Base-by-base conservation (phyloP, 1,140 invertebrate genomes). In the Pogonognathellus flavescens region DNA sequence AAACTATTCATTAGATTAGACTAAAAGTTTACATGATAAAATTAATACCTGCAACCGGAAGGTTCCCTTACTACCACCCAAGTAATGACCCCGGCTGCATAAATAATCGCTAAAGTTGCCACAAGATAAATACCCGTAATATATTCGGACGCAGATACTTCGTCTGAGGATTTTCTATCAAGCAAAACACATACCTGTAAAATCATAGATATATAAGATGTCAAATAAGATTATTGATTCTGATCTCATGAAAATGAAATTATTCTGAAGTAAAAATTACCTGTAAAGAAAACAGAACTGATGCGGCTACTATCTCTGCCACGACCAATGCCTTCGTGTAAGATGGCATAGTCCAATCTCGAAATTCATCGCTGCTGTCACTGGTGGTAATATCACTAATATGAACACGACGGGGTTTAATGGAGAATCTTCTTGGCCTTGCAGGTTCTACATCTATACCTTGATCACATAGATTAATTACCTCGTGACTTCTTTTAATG, bases 281-380 rank as follows among this genome's bases (percentile, higher is more conserved):
- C 53, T 57, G 2, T 9, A 57, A 57, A 57, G 53, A 13, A 10
- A 57, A 13, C 11, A 57, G 14, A 76, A 76, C 25, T 18, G 70
- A 76, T 76, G 41, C 41, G 6, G 70, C 41, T 13, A 76, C n/a
- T 5, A 76, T 7, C 16, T 76, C 22, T 0, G 8, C 14, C 14
- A 76, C 41, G 41, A 31, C n/a, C n/a, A 76, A 16, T 5, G 70
- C n/a, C 2, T 6, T 31, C 1, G 41, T 49, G 16, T 49, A 0
- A 16, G 41, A 76, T n/a, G 70, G 70, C 16, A 50, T 76, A 7
- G 16, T 16, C 14, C 31, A 4, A 14, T 41, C n/a, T 8, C 31
- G 25, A 16, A 76, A 50, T 50, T 76, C 70, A 9, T 76, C 70
- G 49, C 70, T 76, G 70, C 70, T 76, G 14, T 76, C 70, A 76